These are phyloP conservation scores for Orestias chungarensis DNA, from an alignment of 2,797 vertebrate species.

Conservation along the genomic window DNA sequence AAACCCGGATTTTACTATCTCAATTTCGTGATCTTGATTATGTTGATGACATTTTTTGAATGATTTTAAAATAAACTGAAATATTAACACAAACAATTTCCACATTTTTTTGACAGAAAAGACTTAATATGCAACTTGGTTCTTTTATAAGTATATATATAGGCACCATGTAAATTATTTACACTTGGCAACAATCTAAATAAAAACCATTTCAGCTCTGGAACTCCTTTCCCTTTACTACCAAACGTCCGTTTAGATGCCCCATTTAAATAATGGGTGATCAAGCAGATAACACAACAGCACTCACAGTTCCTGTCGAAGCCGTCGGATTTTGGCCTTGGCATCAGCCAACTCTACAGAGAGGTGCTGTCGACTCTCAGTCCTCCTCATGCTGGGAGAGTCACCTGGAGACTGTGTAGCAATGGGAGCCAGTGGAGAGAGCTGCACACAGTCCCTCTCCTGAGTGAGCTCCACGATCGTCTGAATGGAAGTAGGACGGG, in stretches of 20 bases:
- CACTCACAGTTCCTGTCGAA: conserved; percentile 97
- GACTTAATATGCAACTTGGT: too few relatives aligned
- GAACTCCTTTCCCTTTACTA: not conserved
- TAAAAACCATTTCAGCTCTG: not conserved
- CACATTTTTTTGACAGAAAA: too few relatives aligned
- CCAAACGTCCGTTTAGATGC: not conserved
- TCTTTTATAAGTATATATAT: too few relatives aligned
- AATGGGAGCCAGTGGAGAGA: conserved; percentile 80
- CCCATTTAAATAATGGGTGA: conserved; percentile 16
- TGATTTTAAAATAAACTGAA: too few relatives aligned
- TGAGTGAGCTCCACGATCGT: conserved; percentile 93
- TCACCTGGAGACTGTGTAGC: conserved; percentile 87
- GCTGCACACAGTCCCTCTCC: conserved; percentile 91
- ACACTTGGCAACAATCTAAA: too few relatives aligned
- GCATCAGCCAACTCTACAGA: conserved; percentile 96
- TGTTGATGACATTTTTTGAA: too few relatives aligned
- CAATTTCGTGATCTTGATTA: too few relatives aligned
- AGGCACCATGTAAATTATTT: too few relatives aligned
- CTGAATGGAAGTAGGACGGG: conserved; percentile 65
- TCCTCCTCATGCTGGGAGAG: conserved; percentile 94
- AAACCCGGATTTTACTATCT: too few relatives aligned
- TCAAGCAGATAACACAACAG: conserved; percentile 10
- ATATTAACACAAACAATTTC: too few relatives aligned
- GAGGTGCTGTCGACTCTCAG: conserved; percentile 94
- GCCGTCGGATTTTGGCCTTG: conserved; percentile 94